phyloP scores from a whole-genome alignment of 1,140 invertebrate genomes.

The Temnothorax curvispinosus region DNA sequence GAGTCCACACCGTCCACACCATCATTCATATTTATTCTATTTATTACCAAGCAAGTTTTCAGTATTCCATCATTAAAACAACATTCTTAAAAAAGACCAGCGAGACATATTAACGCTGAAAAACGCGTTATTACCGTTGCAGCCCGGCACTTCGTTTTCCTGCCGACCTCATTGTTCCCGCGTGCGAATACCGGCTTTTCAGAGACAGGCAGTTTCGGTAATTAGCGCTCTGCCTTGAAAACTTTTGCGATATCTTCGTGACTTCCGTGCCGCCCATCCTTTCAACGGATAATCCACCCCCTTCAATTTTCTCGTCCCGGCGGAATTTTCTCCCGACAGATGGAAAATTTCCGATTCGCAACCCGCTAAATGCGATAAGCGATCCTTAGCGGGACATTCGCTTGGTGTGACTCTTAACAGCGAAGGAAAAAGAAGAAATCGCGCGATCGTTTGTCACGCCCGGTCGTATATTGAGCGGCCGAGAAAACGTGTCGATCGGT shows the following conservation, averaged over 20 bases:
- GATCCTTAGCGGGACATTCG: conserved; percentile 68
- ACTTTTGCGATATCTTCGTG: not conserved
- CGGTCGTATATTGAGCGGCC: not conserved
- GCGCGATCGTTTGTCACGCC: conserved; percentile 46
- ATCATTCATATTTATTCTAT: not conserved
- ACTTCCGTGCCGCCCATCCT: not conserved
- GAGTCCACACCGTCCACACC: not conserved
- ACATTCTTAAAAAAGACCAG: conserved; percentile 15
- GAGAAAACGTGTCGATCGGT: conserved; percentile 3
- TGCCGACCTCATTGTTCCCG: conserved; percentile 46
- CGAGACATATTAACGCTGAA: conserved; percentile 28
- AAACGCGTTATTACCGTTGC: not conserved
- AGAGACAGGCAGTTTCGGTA: conserved; percentile 58
- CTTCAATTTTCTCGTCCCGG: not conserved
- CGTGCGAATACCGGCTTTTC: conserved; percentile 35
- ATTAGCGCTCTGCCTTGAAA: conserved; percentile 55
- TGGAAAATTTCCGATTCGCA: conserved; percentile 45
- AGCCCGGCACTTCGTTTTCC: conserved; percentile 22
- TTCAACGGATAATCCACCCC: conserved; percentile 27
- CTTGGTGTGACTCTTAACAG: conserved; percentile 36
- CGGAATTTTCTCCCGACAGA: conserved; percentile 15
- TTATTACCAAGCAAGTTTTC: not conserved
- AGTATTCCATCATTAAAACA: conserved; percentile 11
- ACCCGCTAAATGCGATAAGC: conserved; percentile 73
- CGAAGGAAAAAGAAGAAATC: conserved; percentile 47